Evolutionary conservation across 2,888 invertebrate genomes (phyloP).

Genomic region (Lepetodrilus schrolli): DNA sequence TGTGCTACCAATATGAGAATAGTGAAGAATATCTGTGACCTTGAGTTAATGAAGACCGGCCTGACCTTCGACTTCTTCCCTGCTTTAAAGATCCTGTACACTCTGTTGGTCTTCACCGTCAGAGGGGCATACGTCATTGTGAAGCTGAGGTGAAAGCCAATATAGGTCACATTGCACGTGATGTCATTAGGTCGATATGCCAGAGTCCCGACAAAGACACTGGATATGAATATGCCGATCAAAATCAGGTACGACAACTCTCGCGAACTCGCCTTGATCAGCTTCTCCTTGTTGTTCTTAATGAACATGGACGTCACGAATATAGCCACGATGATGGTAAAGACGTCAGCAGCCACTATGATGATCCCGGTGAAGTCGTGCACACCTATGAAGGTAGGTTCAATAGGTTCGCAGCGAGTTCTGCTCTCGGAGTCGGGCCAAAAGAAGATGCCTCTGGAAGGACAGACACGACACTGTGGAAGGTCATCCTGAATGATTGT

Average conservation of each 20-base stretch:
- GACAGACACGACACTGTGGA: slow-evolving; percentile 42
- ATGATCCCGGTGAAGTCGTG: slow-evolving; percentile 33
- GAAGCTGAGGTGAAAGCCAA: slow-evolving; percentile 53
- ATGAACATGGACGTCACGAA: slow-evolving; percentile 40
- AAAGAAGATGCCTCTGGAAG: slow-evolving; percentile 29
- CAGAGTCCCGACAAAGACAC: slow-evolving; percentile 39
- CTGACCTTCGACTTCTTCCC: slow-evolving; percentile 40
- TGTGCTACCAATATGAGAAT: slow-evolving; percentile 41
- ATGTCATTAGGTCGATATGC: slow-evolving; percentile 38
- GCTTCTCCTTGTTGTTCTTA: slow-evolving; percentile 37
- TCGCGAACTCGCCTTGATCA: slow-evolving; percentile 57
- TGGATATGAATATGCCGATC: slow-evolving; percentile 45
- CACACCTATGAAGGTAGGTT: slow-evolving; percentile 29
- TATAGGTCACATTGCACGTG: slow-evolving; percentile 42
- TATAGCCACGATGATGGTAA: slow-evolving; percentile 37
- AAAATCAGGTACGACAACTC: slow-evolving; percentile 51
- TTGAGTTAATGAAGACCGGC: slow-evolving; percentile 44
- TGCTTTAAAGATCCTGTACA: slow-evolving; percentile 56
- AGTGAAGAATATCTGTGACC: slow-evolving; percentile 46
- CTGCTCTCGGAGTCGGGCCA: slow-evolving; percentile 46
- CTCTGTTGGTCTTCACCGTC: slow-evolving; percentile 53
- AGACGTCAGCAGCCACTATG: slow-evolving; percentile 29
- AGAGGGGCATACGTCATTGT: slow-evolving; percentile 51
- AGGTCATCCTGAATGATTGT: slow-evolving; percentile 32
- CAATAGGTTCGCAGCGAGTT: slow-evolving; percentile 37